Base-by-base conservation (phyloP, 30 jellyfish, hydroid and myxozoan species). In the Hydractinia echinata region DNA sequence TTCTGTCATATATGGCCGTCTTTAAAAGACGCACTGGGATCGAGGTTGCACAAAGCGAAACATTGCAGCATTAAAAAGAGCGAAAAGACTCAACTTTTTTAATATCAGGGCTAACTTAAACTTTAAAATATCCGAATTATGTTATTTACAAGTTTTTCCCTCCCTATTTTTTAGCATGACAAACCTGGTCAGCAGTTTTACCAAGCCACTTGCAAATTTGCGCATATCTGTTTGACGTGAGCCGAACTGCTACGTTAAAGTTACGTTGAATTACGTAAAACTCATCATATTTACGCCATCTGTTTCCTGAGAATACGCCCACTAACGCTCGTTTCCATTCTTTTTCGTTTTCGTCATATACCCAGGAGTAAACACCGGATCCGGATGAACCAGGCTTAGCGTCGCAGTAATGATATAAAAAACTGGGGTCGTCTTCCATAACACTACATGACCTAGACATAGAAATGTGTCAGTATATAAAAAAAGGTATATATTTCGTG, bases 341-440 rank as follows among this genome's bases (percentile, higher is more conserved):
- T 39, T 77, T 76, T 9, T 7, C 58, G 14, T 68, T 62, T 54
- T 84, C 84, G 86, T 84, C 84, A 92, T 54, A 93, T 50, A 83
- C 88, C 99, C 99, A 93, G 16, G 99, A 84, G 83, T 93, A 93
- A 54, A 93, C 99, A n/a, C 99, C 99, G 52, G 99, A 87, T 13
- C 99, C 99, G 1, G 99, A 93, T 8, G 99, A 93, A 8, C 99
- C 99, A 48, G 81, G 95, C 88, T 88, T 60, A 2, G 99, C 99
- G 67, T 93, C 99, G 61, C 99, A 93, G 85, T 76, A 93, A 69
- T 93, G 99, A 81, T 93, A 93, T 44, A 93, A 55, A 72, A 93
- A 93, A 61, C 83, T 86, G 79, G 86, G 85, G 85, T 93, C 99
- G 21, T 93, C 96, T 39, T 89, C 96, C 20, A 88, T 95, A 20